A percentile compares a stretch with the other conserved stretches of the same genome.
Conservation (phyloP, 2,888 invertebrate species). For the Drosophila acutilabella region DNA sequence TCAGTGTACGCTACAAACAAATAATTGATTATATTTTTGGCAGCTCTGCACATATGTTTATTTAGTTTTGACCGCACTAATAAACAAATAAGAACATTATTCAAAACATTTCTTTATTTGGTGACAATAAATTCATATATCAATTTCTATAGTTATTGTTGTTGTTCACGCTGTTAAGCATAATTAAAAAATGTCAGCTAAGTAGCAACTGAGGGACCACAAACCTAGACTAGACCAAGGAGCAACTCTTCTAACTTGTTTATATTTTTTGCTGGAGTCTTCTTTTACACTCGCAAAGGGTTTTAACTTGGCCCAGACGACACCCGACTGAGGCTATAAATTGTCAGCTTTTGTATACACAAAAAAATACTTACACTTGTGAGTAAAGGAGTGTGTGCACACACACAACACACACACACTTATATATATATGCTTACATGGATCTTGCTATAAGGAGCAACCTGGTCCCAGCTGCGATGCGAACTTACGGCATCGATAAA, state of each 20-base stretch:
- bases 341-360: conserved; percentile 76
- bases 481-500: conserved; percentile 80
- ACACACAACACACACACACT: conserved; percentile 1
- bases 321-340: conserved; percentile 66
- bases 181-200: conserved; percentile 41
- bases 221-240: conserved; percentile 20
- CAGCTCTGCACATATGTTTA: not conserved
- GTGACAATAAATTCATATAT: not conserved
- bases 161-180: conserved; percentile 6
- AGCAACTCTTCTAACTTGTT: conserved; percentile 16
- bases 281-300: conserved; percentile 41
- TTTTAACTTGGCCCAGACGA: conserved; percentile 58
- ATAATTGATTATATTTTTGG: not conserved
- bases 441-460: conserved; percentile 31
- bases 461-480: conserved; percentile 75
- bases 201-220: conserved; percentile 26
- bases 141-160: not conserved
- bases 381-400: conserved; percentile 2
- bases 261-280: conserved; percentile 1
- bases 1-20: not conserved
- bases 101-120: not conserved
- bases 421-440: conserved; percentile 2
- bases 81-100: conserved; percentile 1
- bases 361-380: conserved; percentile 53
- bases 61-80: not conserved